Evolutionary conservation across 2,888 invertebrate species (phyloP), one percentile per base, ranked within the genome.

Genomic region (Eupsilia transversa): DNA sequence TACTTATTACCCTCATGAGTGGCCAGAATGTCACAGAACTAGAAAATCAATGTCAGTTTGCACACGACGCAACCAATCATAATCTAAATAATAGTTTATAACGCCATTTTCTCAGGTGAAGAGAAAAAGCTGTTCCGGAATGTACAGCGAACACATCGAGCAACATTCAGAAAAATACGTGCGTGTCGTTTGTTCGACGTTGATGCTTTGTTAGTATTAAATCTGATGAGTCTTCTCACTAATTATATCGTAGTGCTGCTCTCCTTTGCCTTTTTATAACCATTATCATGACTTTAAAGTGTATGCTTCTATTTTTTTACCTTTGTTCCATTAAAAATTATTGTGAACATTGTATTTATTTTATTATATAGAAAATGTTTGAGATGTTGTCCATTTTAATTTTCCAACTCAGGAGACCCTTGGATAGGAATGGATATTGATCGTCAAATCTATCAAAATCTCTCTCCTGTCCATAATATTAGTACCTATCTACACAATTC

Each of bases 121-220:
- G 20, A 57, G 46, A 72, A 35, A 20, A 46, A 30, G 9, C 35
- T 72, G 12, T 57, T 57, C n/a, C 38, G 43, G 7, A 72, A 72
- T 38, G 23, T 72, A n/a, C 72, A 46, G n/a, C 72, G 72, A 17
- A 23, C 57, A 57, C 46, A 72, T 38, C 72, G 38, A 72, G 72
- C 46, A 20, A 9, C 49, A n/a, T 73, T 73, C 20, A 41, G 38
- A 20, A 73, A 72, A 20, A 72, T 73, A 10, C 57, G 30, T 14
- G 73, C 23, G 6, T 59, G n/a, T 59, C 57, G 57, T 3, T 14
- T 72, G 46, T 72, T 72, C 3, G 20, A 72, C 5, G 72, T 72
- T 3, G 72, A 73, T 20, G 49, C 59, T 30, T n/a, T 23, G 6
- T 33, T 59, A 17, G 3, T 72, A 3, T 9, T 73, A 38, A n/a